A percentile compares a stretch with the other conserved stretches of the same genome.
These are phyloP conservation scores for Lagenorhynchus albirostris DNA, from an alignment of 2,113 vertebrate species.

Conservation along the genomic window DNA sequence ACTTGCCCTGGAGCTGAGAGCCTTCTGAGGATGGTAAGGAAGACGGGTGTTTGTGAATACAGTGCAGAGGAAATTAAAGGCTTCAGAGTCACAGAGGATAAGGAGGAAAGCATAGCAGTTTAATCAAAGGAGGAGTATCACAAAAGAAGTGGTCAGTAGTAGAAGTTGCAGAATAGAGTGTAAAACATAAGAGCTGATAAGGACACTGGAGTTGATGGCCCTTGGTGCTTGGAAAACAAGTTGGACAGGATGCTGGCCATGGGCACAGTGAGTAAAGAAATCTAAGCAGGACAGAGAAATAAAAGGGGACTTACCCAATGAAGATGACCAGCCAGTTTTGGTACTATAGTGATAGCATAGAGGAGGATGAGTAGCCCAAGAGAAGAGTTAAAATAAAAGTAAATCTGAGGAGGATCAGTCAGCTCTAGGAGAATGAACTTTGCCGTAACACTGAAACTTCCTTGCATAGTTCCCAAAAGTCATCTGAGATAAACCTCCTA, in stretches of 20 bases:
- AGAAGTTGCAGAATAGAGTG: background rate
- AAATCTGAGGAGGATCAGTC: background rate
- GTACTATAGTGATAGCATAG: background rate
- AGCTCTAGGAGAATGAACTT: background rate
- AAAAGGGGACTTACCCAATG: background rate
- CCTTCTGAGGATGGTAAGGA: background rate
- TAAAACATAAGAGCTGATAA: background rate
- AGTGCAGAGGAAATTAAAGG: background rate
- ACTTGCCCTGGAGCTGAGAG: background rate
- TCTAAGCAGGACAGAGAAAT: background rate
- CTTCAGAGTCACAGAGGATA: background rate
- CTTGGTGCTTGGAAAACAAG: background rate
- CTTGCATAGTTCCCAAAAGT: background rate
- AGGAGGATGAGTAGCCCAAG: background rate
- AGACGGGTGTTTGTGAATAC: background rate
- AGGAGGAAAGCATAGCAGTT: background rate
- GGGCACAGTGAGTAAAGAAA: background rate
- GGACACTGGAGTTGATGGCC: background rate
- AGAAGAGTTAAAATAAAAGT: background rate
- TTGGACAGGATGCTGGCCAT: background rate
- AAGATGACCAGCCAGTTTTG: background rate
- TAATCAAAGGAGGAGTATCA: background rate
- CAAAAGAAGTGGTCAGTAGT: background rate
- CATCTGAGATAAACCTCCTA: background rate
- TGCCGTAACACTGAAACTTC: background rate